A percentile compares a stretch with the other conserved stretches of the same genome.
These are phyloP conservation scores for Sakesphorus luctuosus DNA, from an alignment of 2,113 vertebrate species.

Conservation along the genomic window DNA sequence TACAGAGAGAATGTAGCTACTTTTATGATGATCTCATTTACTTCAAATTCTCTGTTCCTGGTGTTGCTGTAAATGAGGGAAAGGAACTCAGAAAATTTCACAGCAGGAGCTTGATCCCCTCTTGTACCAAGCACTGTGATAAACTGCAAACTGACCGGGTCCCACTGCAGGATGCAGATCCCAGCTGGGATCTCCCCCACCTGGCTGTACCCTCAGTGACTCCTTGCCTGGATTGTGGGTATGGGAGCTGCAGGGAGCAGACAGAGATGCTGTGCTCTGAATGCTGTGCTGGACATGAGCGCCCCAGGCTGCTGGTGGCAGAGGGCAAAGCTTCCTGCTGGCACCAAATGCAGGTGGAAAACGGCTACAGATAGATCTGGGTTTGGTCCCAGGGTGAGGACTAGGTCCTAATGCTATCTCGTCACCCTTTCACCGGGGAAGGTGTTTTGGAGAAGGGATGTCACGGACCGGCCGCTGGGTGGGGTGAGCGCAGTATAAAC, in stretches of 20 bases:
- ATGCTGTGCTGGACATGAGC: neutral
- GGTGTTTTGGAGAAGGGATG: neutral
- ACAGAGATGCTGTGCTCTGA: neutral
- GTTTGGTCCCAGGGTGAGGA: neutral
- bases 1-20: neutral
- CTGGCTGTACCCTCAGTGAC: rapidly evolving
- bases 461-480: neutral
- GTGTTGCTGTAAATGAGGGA: neutral
- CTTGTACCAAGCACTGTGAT: neutral
- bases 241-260: neutral
- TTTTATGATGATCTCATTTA: neutral
- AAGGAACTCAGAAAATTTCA: neutral
- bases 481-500: neutral
- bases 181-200: neutral
- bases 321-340: neutral
- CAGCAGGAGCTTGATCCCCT: no score
- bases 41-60: neutral
- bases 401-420: no score
- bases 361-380: rapidly evolving
- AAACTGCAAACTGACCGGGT: neutral
- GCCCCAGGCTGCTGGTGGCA: neutral
- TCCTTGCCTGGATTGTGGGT: neutral
- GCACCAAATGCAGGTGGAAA: neutral
- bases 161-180: neutral
- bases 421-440: neutral